A percentile compares a stretch with the other conserved stretches of the same genome.
Evolutionary conservation across 2,113 vertebrate genomes (phyloP).

Genomic region (Scatophagus argus): DNA sequence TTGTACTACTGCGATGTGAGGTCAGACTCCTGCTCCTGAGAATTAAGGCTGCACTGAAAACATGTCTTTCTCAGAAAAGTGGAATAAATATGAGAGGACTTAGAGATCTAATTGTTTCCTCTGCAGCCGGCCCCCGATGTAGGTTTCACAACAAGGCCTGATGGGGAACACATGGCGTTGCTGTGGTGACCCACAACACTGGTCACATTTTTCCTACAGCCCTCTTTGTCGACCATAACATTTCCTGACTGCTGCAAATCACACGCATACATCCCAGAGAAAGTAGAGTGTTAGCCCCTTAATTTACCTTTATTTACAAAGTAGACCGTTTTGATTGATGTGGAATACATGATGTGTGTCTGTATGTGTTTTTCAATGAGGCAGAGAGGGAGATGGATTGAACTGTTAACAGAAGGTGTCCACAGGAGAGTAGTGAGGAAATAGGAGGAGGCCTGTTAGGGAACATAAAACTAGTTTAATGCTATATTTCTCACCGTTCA

Average conservation of each 20-base stretch:
- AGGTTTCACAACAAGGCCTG: slow-evolving; percentile 61
- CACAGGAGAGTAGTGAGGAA: neutral
- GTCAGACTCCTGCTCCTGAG: slow-evolving; percentile 4
- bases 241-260: slow-evolving; percentile 38
- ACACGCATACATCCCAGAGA: slow-evolving; percentile 4
- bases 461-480: neutral
- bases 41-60: slow-evolving; percentile 24
- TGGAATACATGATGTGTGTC: slow-evolving; percentile 10
- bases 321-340: neutral
- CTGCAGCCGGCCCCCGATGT: slow-evolving; percentile 28
- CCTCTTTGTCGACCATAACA: slow-evolving; percentile 22
- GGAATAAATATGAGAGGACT: slow-evolving; percentile 35
- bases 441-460: neutral
- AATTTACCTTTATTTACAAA: slow-evolving; percentile 16
- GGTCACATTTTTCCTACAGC: slow-evolving; percentile 48
- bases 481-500: slow-evolving; percentile 1
- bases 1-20: neutral
- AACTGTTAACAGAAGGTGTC: neutral
- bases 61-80: slow-evolving; percentile 39
- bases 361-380: slow-evolving; percentile 27
- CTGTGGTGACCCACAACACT: slow-evolving; percentile 49
- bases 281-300: neutral
- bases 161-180: slow-evolving; percentile 75
- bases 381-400: neutral
- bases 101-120: slow-evolving; percentile 65